A percentile compares a stretch with the other conserved stretches of the same genome.
Evolutionary conservation across 92 coral and sea anemone species (phyloP).

Genomic region (Phenganax subtilis): DNA sequence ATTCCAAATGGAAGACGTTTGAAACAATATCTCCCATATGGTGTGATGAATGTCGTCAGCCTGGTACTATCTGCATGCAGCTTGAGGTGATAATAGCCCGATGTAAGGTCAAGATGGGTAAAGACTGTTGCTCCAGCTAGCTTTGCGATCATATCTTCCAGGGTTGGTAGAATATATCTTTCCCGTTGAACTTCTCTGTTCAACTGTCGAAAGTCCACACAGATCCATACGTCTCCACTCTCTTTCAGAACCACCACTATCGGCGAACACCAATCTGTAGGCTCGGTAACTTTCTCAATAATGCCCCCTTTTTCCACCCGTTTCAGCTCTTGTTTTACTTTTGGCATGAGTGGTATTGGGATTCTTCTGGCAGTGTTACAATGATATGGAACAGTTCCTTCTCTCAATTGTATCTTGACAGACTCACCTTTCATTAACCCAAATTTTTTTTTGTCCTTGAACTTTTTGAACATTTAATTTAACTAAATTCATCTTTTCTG

Average conservation of each 20-base stretch:
- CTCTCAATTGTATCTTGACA: conserved; percentile 18
- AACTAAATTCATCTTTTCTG: conserved; percentile 10
- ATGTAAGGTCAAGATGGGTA: conserved; percentile 30
- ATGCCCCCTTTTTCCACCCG: conserved; percentile 6
- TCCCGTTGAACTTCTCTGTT: conserved; percentile 37
- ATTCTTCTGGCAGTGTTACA: conserved; percentile 17
- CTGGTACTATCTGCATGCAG: conserved; percentile 36
- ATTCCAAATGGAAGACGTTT: conserved; percentile 17
- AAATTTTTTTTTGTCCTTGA: background rate
- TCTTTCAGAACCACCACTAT: conserved; percentile 34
- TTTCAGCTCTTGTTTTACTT: conserved; percentile 8
- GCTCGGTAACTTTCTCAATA: conserved; percentile 11
- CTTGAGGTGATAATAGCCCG: conserved; percentile 32
- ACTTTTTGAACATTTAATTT: conserved; percentile 12
- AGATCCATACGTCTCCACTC: conserved; percentile 17
- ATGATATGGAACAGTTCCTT: conserved; percentile 10
- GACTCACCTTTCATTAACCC: conserved; percentile 1
- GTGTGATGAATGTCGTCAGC: conserved; percentile 33
- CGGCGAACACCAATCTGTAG: conserved; percentile 26
- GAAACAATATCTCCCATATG: conserved; percentile 26
- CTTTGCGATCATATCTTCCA: conserved; percentile 29
- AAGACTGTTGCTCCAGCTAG: conserved; percentile 7
- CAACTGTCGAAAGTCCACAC: conserved; percentile 13
- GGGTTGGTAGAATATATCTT: conserved; percentile 2
- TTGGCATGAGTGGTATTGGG: conserved; percentile 33